Conservation (phyloP, 2,888 invertebrate genomes). For the Choristoneura rosaceana region DNA sequence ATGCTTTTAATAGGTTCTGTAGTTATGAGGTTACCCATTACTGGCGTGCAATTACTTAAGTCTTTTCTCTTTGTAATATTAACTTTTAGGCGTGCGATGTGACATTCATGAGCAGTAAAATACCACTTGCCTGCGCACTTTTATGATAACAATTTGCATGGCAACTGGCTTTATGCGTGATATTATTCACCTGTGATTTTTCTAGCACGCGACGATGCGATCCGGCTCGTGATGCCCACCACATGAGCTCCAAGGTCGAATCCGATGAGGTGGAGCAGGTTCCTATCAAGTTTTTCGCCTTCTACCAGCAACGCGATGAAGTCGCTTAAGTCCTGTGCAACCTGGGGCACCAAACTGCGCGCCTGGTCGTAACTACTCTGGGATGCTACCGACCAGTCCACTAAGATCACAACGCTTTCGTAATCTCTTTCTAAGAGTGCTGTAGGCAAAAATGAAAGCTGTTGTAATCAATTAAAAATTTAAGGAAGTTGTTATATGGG, state of each 20-base stretch:
- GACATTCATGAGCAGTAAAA: no score
- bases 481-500: no score
- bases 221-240: constrained; percentile 33
- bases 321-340: constrained; percentile 19
- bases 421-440: background rate
- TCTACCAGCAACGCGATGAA: constrained; percentile 10
- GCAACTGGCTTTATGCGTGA: no score
- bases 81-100: no score
- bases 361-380: constrained; percentile 2
- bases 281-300: background rate
- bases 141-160: no score
- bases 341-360: background rate
- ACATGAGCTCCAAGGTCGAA: constrained; percentile 43
- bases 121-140: no score
- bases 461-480: background rate
- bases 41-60: no score
- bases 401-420: constrained; percentile 10
- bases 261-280: constrained; percentile 39
- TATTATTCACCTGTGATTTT: constrained; percentile 42
- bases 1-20: no score
- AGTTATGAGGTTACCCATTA: no score
- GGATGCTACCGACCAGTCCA: constrained; percentile 17
- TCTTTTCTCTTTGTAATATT: no score
- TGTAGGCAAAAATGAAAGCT: background rate
- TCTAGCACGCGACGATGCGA: constrained; percentile 6